Percentiles rank a stretch among this genome's conserved stretches.
Evolutionary conservation across 2,888 invertebrate genomes (phyloP).

Genomic region (Dromius quadrimaculatus): DNA sequence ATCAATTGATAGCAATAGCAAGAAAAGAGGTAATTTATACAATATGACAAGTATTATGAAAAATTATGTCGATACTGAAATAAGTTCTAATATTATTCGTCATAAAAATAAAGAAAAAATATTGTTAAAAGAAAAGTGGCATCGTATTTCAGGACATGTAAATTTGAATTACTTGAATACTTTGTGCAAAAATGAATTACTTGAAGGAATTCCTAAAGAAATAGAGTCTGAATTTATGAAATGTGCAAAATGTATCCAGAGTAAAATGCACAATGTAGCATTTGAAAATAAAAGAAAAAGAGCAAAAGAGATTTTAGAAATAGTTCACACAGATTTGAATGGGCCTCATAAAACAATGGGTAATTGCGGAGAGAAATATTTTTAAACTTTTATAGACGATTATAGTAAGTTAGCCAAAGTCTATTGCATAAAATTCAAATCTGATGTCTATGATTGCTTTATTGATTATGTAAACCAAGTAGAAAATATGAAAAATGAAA

Average conservation of each 20-base stretch:
- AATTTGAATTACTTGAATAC: no score
- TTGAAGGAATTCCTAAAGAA: slow-evolving; percentile 54
- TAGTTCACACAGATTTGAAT: slow-evolving; percentile 57
- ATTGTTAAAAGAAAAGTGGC: no score
- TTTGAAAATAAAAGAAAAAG: slow-evolving; percentile 56
- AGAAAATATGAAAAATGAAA: slow-evolving; percentile 22
- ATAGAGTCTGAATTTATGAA: slow-evolving; percentile 55
- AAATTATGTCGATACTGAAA: no score
- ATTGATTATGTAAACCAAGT: slow-evolving; percentile 7
- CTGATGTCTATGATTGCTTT: slow-evolving; percentile 32
- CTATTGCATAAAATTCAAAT: slow-evolving; percentile 13
- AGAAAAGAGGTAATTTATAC: no score
- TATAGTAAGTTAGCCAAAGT: slow-evolving; percentile 21
- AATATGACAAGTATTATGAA: no score
- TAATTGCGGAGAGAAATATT: slow-evolving; percentile 45
- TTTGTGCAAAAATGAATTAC: slow-evolving; percentile 53
- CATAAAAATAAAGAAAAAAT: no score
- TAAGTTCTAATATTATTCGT: no score
- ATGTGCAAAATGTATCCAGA: slow-evolving; percentile 56
- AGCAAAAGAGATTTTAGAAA: slow-evolving; percentile 55
- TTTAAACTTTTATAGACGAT: slow-evolving; percentile 36
- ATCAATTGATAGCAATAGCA: no score
- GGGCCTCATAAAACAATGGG: slow-evolving; percentile 50
- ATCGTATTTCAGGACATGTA: no score
- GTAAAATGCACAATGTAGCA: slow-evolving; percentile 57